Base-by-base conservation (phyloP, 2,888 invertebrate genomes). In the Timandra comae region DNA sequence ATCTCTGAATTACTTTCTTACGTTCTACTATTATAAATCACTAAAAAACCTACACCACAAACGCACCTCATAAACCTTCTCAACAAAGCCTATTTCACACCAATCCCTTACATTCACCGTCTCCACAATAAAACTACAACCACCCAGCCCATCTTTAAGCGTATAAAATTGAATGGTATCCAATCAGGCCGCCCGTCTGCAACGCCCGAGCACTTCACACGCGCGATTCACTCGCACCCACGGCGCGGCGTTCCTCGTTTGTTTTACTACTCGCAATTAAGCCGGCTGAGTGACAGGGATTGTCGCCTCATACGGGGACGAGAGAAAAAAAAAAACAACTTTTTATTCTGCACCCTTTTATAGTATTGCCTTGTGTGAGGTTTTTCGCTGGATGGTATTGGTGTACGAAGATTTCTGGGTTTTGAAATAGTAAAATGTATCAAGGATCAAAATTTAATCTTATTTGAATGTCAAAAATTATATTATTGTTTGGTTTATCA, bases 251-350 rank as follows among this genome's bases (percentile, higher is more conserved):
- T 55, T 61, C 69, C 76, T 70, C 76, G 76, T 77, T 79, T 81
- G 80, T 80, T 77, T 77, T 74, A 75, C 72, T 67, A 66, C 73
- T 80, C 67, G 81, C 82, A 84, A 82, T 84, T 84, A 84, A 80
- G 67, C 67, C 69, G 75, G 69, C 76, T 77, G 82, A 82, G 81
- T 81, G 81, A 77, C 72, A 67, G 67, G 75, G 76, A 80, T 81
- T 84, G 80, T 82, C 79, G 68, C 75, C 61, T 59, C 63, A 40
- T 66, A 58, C 55, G 56, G 51, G 52, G 46, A 51, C 55, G 46
- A 45, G 63, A 66, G 62, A 67, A 67, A 65, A 52, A 67, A 67
- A 65, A 52, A 60, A 50, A 50, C 41, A 39, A 49, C 51, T 56
- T 50, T 49, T 54, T 35, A 27, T 26, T 22, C 10, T 6, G 11